Evolutionary conservation across 2,888 invertebrate genomes (phyloP).

Genomic region (Syrphus vitripennis): DNA sequence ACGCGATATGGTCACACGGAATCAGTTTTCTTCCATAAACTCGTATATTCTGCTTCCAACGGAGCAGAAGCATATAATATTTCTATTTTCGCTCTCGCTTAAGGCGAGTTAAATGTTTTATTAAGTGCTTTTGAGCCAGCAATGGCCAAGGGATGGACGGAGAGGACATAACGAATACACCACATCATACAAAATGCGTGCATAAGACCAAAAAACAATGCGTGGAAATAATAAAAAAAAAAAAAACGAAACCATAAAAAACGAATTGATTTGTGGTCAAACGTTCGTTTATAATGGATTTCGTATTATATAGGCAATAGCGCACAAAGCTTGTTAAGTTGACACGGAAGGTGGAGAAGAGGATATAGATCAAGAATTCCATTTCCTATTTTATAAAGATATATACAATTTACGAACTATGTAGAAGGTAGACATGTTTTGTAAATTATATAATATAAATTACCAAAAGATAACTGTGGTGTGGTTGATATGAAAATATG

Average conservation of each 20-base stretch:
- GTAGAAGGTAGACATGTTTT: neutral
- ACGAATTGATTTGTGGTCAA: constrained; percentile 59
- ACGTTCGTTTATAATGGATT: constrained; percentile 51
- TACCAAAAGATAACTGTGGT: too few species aligned
- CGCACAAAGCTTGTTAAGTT: constrained; percentile 36
- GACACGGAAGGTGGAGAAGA: neutral
- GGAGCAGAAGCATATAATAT: neutral
- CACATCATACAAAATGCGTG: constrained; percentile 39
- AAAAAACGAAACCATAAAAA: neutral
- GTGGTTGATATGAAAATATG: neutral
- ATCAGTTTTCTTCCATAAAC: constrained; percentile 9
- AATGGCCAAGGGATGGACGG: neutral
- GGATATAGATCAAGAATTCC: constrained; percentile 7
- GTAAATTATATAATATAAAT: neutral
- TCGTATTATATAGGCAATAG: too few species aligned
- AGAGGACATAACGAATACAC: neutral
- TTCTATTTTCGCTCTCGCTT: constrained; percentile 39
- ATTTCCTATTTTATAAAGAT: constrained; percentile 33
- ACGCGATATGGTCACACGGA: constrained; percentile 1
- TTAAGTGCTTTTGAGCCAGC: constrained; percentile 51
- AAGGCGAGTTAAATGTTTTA: constrained; percentile 52
- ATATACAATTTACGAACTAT: too few species aligned
- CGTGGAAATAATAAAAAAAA: neutral
- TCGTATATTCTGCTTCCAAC: constrained; percentile 48
- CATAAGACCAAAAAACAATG: constrained; percentile 11